Conservation (phyloP, 2,113 vertebrate genomes). For the Notothenia rossii region DNA sequence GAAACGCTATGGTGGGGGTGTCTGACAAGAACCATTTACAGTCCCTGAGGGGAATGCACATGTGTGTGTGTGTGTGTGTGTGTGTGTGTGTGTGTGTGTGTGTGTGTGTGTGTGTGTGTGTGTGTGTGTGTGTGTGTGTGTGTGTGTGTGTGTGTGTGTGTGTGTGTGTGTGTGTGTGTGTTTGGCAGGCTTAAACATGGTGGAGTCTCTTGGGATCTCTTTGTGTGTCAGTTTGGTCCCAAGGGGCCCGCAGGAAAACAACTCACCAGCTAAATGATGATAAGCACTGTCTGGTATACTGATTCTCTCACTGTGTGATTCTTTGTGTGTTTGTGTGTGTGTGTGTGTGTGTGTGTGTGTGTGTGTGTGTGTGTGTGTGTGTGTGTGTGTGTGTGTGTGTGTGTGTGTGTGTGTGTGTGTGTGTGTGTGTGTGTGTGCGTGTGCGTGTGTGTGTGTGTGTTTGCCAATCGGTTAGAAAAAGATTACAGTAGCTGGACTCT, state of each 20-base stretch:
- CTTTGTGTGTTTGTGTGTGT: constrained; percentile 31
- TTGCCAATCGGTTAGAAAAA: background rate
- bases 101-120: background rate
- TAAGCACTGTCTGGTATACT: constrained; percentile 40
- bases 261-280: constrained; percentile 69
- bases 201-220: constrained; percentile 37
- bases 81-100: constrained; percentile 10
- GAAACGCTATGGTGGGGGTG: constrained; percentile 49
- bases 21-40: constrained; percentile 56
- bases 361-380: constrained; percentile 24
- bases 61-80: constrained; percentile 5
- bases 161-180: constrained; percentile 36
- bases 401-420: constrained; percentile 5
- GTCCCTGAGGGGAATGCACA: constrained; percentile 29
- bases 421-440: background rate
- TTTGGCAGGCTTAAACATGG: constrained; percentile 66
- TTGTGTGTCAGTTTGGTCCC: constrained; percentile 61
- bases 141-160: constrained; percentile 28
- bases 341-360: constrained; percentile 15
- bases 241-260: constrained; percentile 63
- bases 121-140: constrained; percentile 14
- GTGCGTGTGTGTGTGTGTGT: background rate
- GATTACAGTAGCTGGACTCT: background rate
- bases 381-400: constrained; percentile 24
- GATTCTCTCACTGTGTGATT: constrained; percentile 11